These are phyloP conservation scores for Motacilla tschutschensis DNA, from an alignment of 2,113 vertebrate genomes.

Conservation along the genomic window DNA sequence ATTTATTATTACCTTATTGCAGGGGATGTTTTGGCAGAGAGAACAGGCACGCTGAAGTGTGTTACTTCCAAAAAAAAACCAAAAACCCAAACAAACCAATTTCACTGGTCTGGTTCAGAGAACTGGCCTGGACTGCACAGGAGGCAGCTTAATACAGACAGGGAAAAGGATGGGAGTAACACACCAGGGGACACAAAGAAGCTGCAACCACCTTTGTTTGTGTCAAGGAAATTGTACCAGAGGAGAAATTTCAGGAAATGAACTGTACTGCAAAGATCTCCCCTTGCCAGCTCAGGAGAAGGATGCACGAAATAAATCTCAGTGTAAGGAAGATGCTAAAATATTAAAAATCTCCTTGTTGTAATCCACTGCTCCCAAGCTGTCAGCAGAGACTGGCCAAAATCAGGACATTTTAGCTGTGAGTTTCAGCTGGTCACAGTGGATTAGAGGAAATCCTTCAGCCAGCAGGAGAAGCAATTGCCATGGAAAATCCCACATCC, in stretches of 20 bases:
- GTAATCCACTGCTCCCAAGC: conserved; percentile 24
- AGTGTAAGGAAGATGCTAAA: not conserved
- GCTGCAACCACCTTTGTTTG: not conserved
- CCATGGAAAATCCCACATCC: not conserved
- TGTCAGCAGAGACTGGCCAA: not conserved
- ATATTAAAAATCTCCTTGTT: conserved; percentile 3
- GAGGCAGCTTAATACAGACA: not conserved
- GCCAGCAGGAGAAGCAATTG: conserved; percentile 21
- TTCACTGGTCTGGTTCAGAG: not conserved
- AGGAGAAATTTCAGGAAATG: not conserved
- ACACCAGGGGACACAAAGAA: not conserved
- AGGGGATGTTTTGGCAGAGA: not conserved
- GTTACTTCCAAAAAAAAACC: not conserved
- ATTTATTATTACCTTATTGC: not conserved
- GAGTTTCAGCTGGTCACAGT: conserved; percentile 33
- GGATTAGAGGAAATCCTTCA: conserved; percentile 46
- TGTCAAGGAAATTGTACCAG: not conserved
- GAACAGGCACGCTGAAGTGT: not conserved
- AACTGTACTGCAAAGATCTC: not conserved
- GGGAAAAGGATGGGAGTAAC: not conserved
- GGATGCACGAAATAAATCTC: not conserved
- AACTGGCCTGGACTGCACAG: not conserved
- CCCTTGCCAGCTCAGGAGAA: not conserved
- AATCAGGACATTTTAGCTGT: not conserved
- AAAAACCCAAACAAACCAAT: not conserved